Conservation (phyloP, 1,140 invertebrate genomes). For the Drosophila bocqueti region DNA sequence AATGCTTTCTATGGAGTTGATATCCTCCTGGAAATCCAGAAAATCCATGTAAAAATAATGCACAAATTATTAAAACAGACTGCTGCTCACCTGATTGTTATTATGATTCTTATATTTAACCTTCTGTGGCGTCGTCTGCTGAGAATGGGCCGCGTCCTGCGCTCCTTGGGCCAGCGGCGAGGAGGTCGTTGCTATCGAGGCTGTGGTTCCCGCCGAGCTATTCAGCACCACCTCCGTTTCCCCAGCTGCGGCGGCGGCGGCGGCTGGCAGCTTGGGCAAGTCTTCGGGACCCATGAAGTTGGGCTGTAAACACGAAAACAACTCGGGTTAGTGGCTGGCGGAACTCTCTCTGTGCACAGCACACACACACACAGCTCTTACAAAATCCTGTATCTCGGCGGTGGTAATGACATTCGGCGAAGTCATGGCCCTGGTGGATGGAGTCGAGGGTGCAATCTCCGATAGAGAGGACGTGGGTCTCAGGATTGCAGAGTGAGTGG, state of each 20-base stretch:
- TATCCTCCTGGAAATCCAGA: conserved; percentile 59
- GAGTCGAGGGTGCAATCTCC: conserved; percentile 61
- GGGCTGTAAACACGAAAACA: conserved; percentile 26
- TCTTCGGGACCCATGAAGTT: conserved; percentile 49
- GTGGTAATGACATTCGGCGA: conserved; percentile 65
- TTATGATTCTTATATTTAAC: conserved; percentile 66
- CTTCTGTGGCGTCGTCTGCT: conserved; percentile 51
- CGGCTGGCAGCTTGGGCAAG: conserved; percentile 54
- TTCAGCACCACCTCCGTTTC: conserved; percentile 61
- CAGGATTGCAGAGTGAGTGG: conserved; percentile 44
- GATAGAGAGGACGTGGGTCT: conserved; percentile 46
- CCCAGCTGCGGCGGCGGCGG: background rate
- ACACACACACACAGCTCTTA: conserved; percentile 6
- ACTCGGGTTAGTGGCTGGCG: background rate
- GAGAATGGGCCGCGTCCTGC: conserved; percentile 22
- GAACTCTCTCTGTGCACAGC: too few relatives aligned
- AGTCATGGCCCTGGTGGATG: conserved; percentile 63
- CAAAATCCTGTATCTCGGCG: conserved; percentile 64
- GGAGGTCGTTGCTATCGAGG: conserved; percentile 62
- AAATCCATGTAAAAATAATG: background rate
- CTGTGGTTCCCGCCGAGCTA: conserved; percentile 69
- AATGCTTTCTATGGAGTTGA: conserved; percentile 82
- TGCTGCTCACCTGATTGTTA: conserved; percentile 49
- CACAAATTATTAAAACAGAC: background rate
- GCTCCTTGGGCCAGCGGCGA: conserved; percentile 55